A percentile compares a stretch with the other conserved stretches of the same genome.
phyloP scores from a whole-genome alignment of 2,797 vertebrate species.

The Chloroceryle inda region DNA sequence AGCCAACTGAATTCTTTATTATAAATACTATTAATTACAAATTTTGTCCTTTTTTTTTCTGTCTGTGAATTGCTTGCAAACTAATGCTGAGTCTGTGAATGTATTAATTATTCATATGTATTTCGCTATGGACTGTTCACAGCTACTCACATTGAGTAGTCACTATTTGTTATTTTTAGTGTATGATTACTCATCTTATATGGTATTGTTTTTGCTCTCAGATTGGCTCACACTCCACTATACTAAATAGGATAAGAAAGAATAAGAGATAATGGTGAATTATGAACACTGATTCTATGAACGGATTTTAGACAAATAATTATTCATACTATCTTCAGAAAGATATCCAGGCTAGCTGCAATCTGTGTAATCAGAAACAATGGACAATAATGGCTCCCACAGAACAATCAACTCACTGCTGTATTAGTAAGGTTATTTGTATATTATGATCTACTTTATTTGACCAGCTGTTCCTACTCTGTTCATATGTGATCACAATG shows the following conservation, averaged over 20 bases:
- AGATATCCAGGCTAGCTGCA: constrained; percentile 1
- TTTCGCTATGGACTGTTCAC: constrained; percentile 34
- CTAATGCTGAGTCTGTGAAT: neutral
- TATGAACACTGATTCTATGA: neutral
- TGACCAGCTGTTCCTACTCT: constrained; percentile 57
- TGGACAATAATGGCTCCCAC: constrained; percentile 40
- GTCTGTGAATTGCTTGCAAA: constrained; percentile 59
- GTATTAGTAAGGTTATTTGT: constrained; percentile 40
- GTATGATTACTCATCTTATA: constrained; percentile 36
- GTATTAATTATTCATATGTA: neutral
- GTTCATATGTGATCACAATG: constrained; percentile 35
- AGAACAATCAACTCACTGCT: constrained; percentile 44
- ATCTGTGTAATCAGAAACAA: constrained; percentile 46
- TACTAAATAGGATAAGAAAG: constrained; percentile 12
- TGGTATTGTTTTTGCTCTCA: constrained; percentile 16
- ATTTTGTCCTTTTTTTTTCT: neutral
- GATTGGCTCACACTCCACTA: neutral
- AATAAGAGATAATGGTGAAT: constrained; percentile 38
- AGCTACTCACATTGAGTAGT: constrained; percentile 56
- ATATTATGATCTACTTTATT: constrained; percentile 54
- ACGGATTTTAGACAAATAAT: constrained; percentile 14
- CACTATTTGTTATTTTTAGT: constrained; percentile 52
- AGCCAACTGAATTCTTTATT: constrained; percentile 14
- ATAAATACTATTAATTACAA: constrained; percentile 51
- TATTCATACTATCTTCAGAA: neutral